These are phyloP conservation scores for Delia radicum DNA, from an alignment of 1,140 invertebrate genomes.

Conservation along the genomic window DNA sequence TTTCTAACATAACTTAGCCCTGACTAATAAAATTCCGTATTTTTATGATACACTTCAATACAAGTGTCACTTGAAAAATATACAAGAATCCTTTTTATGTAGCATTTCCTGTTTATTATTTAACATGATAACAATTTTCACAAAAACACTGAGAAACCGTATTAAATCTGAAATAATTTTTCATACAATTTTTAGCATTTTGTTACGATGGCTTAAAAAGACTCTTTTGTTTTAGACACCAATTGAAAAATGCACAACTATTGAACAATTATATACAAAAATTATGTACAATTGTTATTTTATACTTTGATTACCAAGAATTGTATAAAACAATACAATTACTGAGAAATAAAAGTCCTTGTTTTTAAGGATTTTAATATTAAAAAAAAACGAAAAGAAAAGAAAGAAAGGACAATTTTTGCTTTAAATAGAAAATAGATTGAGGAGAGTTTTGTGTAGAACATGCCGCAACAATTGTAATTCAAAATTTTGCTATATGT, in stretches of 20 bases:
- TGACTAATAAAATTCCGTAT: neutral
- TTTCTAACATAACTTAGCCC: neutral
- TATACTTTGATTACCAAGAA: neutral
- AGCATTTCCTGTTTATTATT: neutral
- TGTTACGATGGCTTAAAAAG: constrained; percentile 8
- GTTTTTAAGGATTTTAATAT: too few species aligned
- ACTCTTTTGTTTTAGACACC: neutral
- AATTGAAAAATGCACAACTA: neutral
- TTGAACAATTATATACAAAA: too few species aligned
- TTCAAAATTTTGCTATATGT: neutral
- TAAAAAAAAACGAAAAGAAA: too few species aligned
- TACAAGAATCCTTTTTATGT: neutral
- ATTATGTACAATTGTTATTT: too few species aligned
- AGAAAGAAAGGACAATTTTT: too few species aligned
- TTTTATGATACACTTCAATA: neutral
- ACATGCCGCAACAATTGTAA: neutral
- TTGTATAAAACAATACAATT: neutral
- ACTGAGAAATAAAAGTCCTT: neutral
- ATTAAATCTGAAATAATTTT: neutral
- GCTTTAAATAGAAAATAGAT: neutral
- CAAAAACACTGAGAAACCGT: neutral
- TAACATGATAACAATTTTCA: neutral
- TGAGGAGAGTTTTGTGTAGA: neutral
- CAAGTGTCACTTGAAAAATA: neutral
- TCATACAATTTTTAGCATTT: too few species aligned